Conservation (phyloP, 2,113 vertebrate species). For the Sprattus sprattus region DNA sequence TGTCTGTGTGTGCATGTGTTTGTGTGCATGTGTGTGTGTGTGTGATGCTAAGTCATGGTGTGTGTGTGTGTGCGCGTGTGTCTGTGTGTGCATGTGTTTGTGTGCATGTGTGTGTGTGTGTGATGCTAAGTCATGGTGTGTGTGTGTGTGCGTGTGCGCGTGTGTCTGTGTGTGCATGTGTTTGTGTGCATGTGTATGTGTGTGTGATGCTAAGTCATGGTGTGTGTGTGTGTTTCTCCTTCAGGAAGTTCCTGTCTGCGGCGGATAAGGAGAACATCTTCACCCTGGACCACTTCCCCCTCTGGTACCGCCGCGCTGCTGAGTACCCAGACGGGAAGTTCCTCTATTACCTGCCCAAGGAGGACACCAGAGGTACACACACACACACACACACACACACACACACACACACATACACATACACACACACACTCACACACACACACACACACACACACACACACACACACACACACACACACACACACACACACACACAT, state of each 20-base stretch:
- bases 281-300: conserved; percentile 90
- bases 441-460: too few species aligned
- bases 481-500: too few species aligned
- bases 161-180: neutral
- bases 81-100: neutral
- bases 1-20: too few species aligned
- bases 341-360: conserved; percentile 80
- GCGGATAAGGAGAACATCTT: conserved; percentile 86
- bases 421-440: too few species aligned
- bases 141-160: neutral
- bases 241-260: conserved; percentile 84
- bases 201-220: neutral
- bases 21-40: neutral
- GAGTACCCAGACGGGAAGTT: conserved; percentile 86
- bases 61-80: neutral
- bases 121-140: too few species aligned
- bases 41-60: too few species aligned
- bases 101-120: neutral
- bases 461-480: too few species aligned
- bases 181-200: neutral
- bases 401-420: too few species aligned
- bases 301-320: conserved; percentile 90
- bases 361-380: conserved; percentile 79
- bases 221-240: conserved; percentile 35
- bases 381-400: neutral